These are phyloP conservation scores for Petrocephalus zakoni DNA, from an alignment of 2,113 vertebrate species.

Conservation along the genomic window DNA sequence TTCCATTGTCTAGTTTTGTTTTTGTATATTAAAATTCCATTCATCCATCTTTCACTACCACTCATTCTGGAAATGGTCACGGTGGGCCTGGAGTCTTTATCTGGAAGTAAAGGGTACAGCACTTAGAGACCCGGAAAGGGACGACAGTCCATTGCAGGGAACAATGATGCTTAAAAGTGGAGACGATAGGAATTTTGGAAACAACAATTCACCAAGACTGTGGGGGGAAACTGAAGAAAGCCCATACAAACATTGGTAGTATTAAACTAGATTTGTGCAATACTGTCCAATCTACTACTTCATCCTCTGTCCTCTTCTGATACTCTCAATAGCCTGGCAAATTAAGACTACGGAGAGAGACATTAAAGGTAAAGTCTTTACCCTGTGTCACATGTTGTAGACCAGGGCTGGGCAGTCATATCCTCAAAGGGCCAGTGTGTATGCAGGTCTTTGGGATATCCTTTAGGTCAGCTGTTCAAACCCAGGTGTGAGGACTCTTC, in stretches of 20 bases:
- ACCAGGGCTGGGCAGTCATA: background rate
- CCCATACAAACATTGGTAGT: background rate
- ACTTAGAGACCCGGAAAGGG: background rate
- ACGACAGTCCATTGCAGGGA: background rate
- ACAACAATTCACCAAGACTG: background rate
- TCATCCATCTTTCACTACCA: background rate
- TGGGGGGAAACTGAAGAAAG: background rate
- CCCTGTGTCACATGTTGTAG: too few relatives aligned
- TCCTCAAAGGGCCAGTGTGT: too few relatives aligned
- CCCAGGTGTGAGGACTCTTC: too few relatives aligned
- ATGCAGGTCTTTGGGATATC: too few relatives aligned
- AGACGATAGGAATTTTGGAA: background rate
- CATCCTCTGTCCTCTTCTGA: background rate
- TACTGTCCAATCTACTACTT: background rate
- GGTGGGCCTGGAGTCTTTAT: background rate
- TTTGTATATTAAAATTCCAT: background rate
- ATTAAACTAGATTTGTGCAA: background rate
- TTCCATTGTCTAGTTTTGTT: too few relatives aligned
- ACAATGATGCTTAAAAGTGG: background rate
- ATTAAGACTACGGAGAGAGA: constrained; percentile 54
- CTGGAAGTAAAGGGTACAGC: background rate
- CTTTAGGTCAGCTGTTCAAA: too few relatives aligned
- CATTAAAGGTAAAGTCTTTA: constrained; percentile 41
- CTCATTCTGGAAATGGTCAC: background rate
- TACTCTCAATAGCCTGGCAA: constrained; percentile 45